phyloP scores from a whole-genome alignment of 2,113 vertebrate genomes.

The Tenrec ecaudatus region DNA sequence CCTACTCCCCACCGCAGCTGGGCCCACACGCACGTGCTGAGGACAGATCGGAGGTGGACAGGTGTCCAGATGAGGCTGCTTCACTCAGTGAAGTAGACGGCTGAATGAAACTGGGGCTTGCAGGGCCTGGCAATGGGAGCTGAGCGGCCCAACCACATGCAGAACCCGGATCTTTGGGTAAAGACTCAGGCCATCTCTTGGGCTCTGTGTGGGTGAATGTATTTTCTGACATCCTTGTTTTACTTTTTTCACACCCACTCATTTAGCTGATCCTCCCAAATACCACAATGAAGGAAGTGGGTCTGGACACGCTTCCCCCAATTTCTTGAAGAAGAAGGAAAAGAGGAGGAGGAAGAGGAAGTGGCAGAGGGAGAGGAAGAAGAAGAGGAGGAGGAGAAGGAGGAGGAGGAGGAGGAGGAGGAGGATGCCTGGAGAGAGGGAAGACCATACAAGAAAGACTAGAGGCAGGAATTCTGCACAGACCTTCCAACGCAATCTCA shows the following conservation, averaged over 20 bases:
- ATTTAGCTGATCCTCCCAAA: background rate
- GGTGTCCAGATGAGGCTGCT: background rate
- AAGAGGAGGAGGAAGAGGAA: too few relatives aligned
- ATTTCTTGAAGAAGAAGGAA: background rate
- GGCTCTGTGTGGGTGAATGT: background rate
- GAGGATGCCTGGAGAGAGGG: too few relatives aligned
- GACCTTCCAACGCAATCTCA: too few relatives aligned
- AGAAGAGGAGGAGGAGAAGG: too few relatives aligned
- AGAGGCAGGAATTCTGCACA: too few relatives aligned
- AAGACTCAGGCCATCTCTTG: background rate
- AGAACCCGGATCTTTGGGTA: background rate
- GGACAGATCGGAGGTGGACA: background rate
- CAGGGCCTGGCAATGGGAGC: background rate
- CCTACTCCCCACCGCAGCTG: background rate
- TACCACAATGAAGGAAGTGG: background rate
- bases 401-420: too few relatives aligned
- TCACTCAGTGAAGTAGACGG: background rate
- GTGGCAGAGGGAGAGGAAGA: too few relatives aligned
- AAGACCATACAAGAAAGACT: too few relatives aligned
- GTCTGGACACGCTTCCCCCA: background rate
- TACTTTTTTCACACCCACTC: background rate
- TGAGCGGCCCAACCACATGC: background rate
- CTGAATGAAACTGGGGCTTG: background rate
- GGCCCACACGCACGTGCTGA: background rate
- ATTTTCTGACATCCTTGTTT: background rate